Evolutionary conservation across 2,113 vertebrate genomes (phyloP), one percentile per base, ranked within the genome.

Genomic region (Bubo scandiacus): DNA sequence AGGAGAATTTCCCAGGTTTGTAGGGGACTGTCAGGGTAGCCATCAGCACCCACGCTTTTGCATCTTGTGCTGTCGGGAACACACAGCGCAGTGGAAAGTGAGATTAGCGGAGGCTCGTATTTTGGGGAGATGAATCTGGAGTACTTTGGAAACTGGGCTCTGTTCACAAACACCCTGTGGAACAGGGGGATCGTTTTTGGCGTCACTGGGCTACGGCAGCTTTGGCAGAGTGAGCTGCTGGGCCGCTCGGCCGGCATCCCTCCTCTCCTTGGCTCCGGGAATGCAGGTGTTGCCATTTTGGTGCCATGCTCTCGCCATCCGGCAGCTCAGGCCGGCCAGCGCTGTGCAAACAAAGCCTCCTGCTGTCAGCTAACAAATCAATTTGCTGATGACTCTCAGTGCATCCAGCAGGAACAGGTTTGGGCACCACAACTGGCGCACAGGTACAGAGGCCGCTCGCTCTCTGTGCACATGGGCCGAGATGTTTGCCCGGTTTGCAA

Each of bases 1-100:
- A 18, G 86, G 36, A 26, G 22, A 42, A 22, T 47, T 63, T 29
- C 84, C 12, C 29, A 12, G n/a, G n/a, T 42, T 25, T 47, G 81
- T 15, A 30, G 15, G 63, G 71, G 20, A 6, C 27, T 2, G 2
- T 23, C 22, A 15, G 30, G 18, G 34, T 29, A 17, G 36, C 32
- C 40, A 3, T 30, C 1, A 0, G 8, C 38, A 21, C 29, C 1
- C 2, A 6, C 0, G 0, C 15, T 19, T 23, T 4, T 16, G 15
- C 12, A 4, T 43, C 30, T 20, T 32, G 40, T 55, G 61, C 70
- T 45, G 57, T 36, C 0, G 10, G 54, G 43, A 57, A 8, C 38
- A 3, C 5, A 1, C 7, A 0, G 8, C 16, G 36, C 54, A 10
- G 47, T 6, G 36, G 32, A 3, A 45, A 32, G 30, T 1, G 52